These are phyloP conservation scores for Corydoras sp. DNA, from an alignment of 2,113 vertebrate species.

Conservation along the genomic window DNA sequence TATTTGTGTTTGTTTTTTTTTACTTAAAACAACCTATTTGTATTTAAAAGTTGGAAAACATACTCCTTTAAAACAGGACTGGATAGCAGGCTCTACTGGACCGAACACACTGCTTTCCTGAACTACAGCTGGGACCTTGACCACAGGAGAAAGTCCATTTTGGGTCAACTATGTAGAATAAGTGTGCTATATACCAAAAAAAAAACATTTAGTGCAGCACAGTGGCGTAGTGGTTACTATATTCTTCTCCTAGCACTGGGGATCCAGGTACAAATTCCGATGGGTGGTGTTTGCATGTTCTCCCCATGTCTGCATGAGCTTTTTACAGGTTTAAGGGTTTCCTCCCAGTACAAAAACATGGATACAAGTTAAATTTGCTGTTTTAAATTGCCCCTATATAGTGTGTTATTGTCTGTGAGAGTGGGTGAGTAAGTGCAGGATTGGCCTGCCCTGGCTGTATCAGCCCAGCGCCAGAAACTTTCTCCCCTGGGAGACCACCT, in stretches of 20 bases:
- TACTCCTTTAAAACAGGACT: slow-evolving; percentile 74
- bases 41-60: slow-evolving; percentile 33
- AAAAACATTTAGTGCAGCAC: too few relatives aligned
- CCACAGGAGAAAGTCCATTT: neutral
- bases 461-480: too few relatives aligned
- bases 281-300: too few relatives aligned
- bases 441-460: too few relatives aligned
- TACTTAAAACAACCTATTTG: neutral
- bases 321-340: too few relatives aligned
- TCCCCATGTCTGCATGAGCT: too few relatives aligned
- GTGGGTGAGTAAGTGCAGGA: too few relatives aligned
- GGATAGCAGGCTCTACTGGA: slow-evolving; percentile 61
- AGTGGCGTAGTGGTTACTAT: too few relatives aligned
- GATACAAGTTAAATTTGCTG: neutral
- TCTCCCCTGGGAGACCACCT: too few relatives aligned
- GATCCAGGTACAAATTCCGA: too few relatives aligned
- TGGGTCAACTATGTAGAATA: too few relatives aligned
- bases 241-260: too few relatives aligned
- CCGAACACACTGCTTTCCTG: slow-evolving; percentile 63
- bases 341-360: neutral
- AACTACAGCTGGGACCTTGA: slow-evolving; percentile 70
- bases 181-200: neutral
- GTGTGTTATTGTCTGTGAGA: neutral
- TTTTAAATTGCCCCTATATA: neutral
- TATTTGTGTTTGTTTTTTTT: neutral